These are phyloP conservation scores for Limenitis camilla DNA, from an alignment of 2,888 invertebrate genomes.

Conservation along the genomic window DNA sequence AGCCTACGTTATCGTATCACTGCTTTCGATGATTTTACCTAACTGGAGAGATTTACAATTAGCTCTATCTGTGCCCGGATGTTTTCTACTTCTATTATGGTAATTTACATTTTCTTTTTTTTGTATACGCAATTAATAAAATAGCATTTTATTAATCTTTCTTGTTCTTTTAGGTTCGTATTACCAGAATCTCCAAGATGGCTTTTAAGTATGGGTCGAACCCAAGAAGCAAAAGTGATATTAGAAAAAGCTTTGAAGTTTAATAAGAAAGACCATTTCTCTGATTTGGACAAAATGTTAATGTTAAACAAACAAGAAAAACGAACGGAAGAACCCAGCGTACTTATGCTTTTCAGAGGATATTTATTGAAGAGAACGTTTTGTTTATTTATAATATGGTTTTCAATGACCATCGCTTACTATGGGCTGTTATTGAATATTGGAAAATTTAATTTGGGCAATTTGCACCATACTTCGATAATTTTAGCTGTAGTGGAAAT, in stretches of 20 bases:
- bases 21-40: slow-evolving; percentile 80
- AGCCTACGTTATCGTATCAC: slow-evolving; percentile 82
- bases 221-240: slow-evolving; percentile 79
- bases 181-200: slow-evolving; percentile 88
- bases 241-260: slow-evolving; percentile 78
- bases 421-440: slow-evolving; percentile 84
- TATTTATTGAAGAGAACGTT: slow-evolving; percentile 79
- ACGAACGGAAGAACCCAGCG: slow-evolving; percentile 66
- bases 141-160: not conserved
- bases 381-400: slow-evolving; percentile 83
- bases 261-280: slow-evolving; percentile 78
- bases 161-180: slow-evolving; percentile 75
- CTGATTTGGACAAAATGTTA: slow-evolving; percentile 81
- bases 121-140: not conserved
- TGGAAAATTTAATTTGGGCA: slow-evolving; percentile 82
- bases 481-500: slow-evolving; percentile 84
- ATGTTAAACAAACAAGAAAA: slow-evolving; percentile 65
- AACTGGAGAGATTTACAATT: slow-evolving; percentile 84
- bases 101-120: slow-evolving; percentile 44
- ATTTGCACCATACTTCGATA: slow-evolving; percentile 83
- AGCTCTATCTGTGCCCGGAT: slow-evolving; percentile 82
- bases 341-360: slow-evolving; percentile 79
- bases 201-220: slow-evolving; percentile 81
- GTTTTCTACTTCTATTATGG: slow-evolving; percentile 79
- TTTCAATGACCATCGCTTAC: slow-evolving; percentile 84